These are phyloP conservation scores for Drosophila hydei DNA, from an alignment of 1,140 invertebrate genomes.

Conservation along the genomic window DNA sequence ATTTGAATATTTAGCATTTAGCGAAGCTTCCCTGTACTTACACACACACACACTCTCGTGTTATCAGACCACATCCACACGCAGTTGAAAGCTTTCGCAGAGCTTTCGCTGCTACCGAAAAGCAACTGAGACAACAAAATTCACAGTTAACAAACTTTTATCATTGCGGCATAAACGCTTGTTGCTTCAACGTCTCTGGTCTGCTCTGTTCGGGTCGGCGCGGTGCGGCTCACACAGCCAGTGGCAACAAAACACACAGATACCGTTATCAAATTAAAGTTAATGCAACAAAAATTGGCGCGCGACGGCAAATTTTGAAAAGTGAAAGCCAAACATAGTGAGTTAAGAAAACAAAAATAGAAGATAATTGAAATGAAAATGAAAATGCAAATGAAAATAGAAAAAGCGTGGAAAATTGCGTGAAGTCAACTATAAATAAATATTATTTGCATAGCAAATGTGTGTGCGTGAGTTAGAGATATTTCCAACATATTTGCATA, in stretches of 20 bases:
- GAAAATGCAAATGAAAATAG: background rate
- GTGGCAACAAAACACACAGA: constrained; percentile 3
- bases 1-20: background rate
- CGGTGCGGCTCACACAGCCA: background rate
- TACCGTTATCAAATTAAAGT: constrained; percentile 19
- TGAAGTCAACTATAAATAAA: constrained; percentile 15
- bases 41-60: constrained; percentile 1
- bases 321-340: background rate
- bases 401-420: constrained; percentile 13
- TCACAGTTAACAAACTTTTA: constrained; percentile 49
- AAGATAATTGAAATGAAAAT: constrained; percentile 4
- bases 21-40: background rate
- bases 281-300: constrained; percentile 11
- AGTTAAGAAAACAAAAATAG: background rate
- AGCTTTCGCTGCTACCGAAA: constrained; percentile 42
- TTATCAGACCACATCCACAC: constrained; percentile 10
- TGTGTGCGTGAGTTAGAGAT: constrained; percentile 3
- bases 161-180: constrained; percentile 65
- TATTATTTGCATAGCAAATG: constrained; percentile 30
- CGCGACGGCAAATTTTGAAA: constrained; percentile 20
- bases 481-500: constrained; percentile 26
- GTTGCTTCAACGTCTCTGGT: constrained; percentile 56
- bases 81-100: constrained; percentile 13
- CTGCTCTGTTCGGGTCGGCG: too few relatives aligned
- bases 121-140: constrained; percentile 19